These are phyloP conservation scores for Cryptotermes secundus DNA, from an alignment of 1,140 invertebrate genomes.

Conservation along the genomic window DNA sequence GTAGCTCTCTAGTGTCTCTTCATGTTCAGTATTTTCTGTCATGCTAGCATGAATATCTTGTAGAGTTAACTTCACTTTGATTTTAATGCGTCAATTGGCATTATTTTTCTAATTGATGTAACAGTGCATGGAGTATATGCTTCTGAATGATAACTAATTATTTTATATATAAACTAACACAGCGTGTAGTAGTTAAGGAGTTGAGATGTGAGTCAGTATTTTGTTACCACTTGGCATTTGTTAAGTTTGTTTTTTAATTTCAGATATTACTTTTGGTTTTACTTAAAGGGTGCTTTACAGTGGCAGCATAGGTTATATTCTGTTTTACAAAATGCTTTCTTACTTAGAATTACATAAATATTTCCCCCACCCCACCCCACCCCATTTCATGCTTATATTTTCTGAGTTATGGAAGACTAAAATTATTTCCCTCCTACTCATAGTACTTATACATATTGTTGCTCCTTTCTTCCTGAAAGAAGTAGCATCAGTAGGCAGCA, in stretches of 20 bases:
- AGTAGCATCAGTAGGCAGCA: too few species aligned
- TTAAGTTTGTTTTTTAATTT: background rate
- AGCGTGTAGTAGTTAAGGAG: background rate
- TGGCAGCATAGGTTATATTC: too few species aligned
- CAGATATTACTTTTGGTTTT: too few species aligned
- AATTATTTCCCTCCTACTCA: too few species aligned
- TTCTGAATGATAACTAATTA: slow-evolving; percentile 17
- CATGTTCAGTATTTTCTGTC: background rate
- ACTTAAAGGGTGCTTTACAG: too few species aligned
- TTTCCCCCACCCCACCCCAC: too few species aligned
- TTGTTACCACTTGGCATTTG: background rate
- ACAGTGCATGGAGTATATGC: background rate
- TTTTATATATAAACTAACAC: background rate
- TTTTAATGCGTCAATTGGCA: background rate
- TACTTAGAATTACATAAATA: too few species aligned
- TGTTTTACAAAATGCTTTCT: too few species aligned
- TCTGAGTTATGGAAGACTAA: too few species aligned
- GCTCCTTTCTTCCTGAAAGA: too few species aligned
- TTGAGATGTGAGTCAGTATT: background rate
- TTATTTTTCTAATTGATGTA: background rate
- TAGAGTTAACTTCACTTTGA: background rate
- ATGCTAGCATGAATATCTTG: background rate
- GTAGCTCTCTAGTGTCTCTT: background rate
- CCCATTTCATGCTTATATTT: too few species aligned
- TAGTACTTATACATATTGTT: too few species aligned